These are phyloP conservation scores for Sternotherus odoratus DNA, from an alignment of 2,797 vertebrate genomes.

Conservation along the genomic window DNA sequence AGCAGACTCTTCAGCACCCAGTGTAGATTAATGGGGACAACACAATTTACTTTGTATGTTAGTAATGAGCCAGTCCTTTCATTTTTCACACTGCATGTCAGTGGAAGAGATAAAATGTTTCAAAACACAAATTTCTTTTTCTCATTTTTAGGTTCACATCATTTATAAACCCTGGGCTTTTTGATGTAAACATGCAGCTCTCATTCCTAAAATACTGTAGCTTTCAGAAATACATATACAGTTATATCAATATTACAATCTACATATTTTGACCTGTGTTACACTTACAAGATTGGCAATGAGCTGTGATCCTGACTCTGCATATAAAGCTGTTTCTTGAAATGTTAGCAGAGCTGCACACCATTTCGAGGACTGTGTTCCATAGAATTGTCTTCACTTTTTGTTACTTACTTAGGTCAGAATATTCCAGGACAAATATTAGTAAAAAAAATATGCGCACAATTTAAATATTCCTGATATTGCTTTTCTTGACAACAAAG, in stretches of 20 bases:
- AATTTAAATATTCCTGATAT: background rate
- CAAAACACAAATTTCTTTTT: background rate
- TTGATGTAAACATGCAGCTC: background rate
- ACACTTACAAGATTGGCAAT: fast-evolving
- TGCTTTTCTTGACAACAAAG: background rate
- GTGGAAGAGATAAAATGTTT: background rate
- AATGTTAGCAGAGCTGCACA: fast-evolving
- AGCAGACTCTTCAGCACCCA: background rate
- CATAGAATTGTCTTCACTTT: background rate
- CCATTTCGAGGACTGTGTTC: background rate
- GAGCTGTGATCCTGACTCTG: fast-evolving
- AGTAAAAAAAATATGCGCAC: background rate
- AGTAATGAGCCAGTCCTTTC: background rate
- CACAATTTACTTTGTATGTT: background rate
- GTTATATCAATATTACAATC: fast-evolving
- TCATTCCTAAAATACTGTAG: fast-evolving
- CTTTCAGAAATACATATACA: fast-evolving
- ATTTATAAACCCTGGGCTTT: background rate
- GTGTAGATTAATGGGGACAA: background rate
- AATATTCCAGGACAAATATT: background rate
- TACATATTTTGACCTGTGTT: fast-evolving
- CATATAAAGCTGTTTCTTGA: fast-evolving
- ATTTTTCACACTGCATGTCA: background rate
- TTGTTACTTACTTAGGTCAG: background rate
- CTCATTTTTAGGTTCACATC: background rate